Conservation (phyloP, 2,797 vertebrate genomes). For the Melanotaenia nigrans region DNA sequence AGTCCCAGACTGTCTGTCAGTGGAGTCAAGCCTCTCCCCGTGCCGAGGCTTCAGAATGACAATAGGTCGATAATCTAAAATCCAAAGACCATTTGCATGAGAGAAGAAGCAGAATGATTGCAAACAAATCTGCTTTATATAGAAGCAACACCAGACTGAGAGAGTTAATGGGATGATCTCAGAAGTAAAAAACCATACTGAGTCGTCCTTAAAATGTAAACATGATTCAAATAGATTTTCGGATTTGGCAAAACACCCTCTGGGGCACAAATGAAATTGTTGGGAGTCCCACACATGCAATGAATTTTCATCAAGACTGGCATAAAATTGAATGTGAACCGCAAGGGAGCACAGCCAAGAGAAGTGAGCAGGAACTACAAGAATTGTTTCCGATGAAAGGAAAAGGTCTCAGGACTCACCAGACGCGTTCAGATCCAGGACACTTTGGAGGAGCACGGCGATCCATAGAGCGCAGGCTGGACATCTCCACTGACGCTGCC, state of each 20-base stretch:
- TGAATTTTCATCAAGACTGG: background rate
- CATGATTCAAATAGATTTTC: background rate
- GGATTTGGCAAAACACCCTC: background rate
- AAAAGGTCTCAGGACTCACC: slow-evolving; percentile 70
- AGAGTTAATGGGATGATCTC: slow-evolving; percentile 18
- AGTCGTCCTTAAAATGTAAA: background rate
- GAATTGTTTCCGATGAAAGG: background rate
- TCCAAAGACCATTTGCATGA: slow-evolving; percentile 67
- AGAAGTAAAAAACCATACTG: slow-evolving; percentile 15
- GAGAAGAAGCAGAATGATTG: slow-evolving; percentile 32
- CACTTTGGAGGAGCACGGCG: slow-evolving; percentile 67
- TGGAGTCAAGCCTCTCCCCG: slow-evolving; percentile 59
- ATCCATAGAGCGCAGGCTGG: slow-evolving; percentile 73
- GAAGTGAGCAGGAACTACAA: background rate
- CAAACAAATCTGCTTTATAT: slow-evolving; percentile 16
- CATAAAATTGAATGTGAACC: slow-evolving; percentile 19
- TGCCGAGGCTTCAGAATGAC: slow-evolving; percentile 58
- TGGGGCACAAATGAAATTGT: background rate
- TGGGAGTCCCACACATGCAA: background rate
- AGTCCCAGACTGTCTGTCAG: slow-evolving; percentile 65
- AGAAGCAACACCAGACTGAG: background rate
- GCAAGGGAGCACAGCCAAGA: slow-evolving; percentile 8
- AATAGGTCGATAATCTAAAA: slow-evolving; percentile 68
- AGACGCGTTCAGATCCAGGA: slow-evolving; percentile 68
- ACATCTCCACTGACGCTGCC: slow-evolving; percentile 74